A percentile compares a stretch with the other conserved stretches of the same genome.
Conservation (phyloP, 2,113 vertebrate genomes). For the Xyliphius kryptos region DNA sequence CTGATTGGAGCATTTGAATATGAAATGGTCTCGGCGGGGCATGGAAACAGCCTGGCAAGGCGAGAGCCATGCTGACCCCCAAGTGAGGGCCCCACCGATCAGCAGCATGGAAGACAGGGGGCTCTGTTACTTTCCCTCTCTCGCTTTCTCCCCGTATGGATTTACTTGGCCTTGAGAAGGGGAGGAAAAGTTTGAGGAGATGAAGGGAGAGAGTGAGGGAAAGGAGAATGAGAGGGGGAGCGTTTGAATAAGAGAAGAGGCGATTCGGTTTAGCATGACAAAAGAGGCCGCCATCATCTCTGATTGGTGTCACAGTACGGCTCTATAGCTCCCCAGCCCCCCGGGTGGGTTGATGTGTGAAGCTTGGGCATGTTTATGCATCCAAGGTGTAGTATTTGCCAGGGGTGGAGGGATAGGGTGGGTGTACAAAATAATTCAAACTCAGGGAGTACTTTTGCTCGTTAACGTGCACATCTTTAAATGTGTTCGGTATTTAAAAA, state of each 20-base stretch:
- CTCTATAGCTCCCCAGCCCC: conserved; percentile 66
- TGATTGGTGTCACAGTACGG: conserved; percentile 74
- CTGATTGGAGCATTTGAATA: conserved; percentile 77
- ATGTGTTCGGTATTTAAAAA: not conserved
- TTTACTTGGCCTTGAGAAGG: conserved; percentile 69
- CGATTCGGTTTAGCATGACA: conserved; percentile 72
- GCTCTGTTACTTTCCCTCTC: conserved; percentile 38
- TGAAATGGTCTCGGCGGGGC: conserved; percentile 65
- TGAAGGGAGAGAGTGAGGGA: conserved; percentile 23
- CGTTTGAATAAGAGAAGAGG: conserved; percentile 76
- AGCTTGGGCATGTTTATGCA: conserved; percentile 68
- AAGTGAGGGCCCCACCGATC: conserved; percentile 59
- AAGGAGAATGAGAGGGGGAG: conserved; percentile 24
- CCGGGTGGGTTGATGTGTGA: conserved; percentile 60
- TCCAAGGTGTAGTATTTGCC: conserved; percentile 67
- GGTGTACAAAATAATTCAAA: conserved; percentile 30
- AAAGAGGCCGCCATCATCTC: conserved; percentile 66
- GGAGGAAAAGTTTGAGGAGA: conserved; percentile 26
- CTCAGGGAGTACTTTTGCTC: too few relatives aligned
- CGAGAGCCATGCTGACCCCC: conserved; percentile 61
- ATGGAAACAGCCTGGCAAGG: conserved; percentile 65
- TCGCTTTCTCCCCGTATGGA: conserved; percentile 46
- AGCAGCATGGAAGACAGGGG: conserved; percentile 47
- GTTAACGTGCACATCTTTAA: too few relatives aligned
- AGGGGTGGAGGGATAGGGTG: conserved; percentile 40